Conservation (phyloP, 2,113 vertebrate genomes). For the Scopus umbretta region DNA sequence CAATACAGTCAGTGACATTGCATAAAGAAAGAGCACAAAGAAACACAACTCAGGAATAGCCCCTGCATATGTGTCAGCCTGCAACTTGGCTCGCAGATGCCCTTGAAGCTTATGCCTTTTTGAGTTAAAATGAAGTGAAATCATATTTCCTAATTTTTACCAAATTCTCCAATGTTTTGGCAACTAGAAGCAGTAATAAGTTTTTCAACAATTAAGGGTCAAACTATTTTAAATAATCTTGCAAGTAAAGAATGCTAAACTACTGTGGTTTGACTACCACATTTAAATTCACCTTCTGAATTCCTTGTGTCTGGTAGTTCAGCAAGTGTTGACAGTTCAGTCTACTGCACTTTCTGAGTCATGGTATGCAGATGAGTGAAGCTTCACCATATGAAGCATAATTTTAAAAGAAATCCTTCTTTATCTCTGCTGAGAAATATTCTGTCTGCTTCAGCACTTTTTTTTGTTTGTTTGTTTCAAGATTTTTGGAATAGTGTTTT, state of each 20-base stretch:
- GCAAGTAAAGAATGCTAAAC: neutral
- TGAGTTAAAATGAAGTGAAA: neutral
- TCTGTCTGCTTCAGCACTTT: neutral
- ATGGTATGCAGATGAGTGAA: neutral
- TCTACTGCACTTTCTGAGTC: neutral
- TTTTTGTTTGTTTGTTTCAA: neutral
- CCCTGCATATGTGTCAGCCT: neutral
- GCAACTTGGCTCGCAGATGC: neutral
- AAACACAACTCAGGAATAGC: neutral
- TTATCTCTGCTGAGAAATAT: neutral
- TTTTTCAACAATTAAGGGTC: neutral
- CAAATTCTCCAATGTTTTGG: rapidly evolving
- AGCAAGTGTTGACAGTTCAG: neutral
- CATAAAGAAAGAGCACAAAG: neutral
- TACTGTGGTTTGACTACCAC: neutral
- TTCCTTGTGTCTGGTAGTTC: neutral
- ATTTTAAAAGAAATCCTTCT: neutral
- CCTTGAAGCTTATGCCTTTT: neutral
- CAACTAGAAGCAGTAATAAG: neutral
- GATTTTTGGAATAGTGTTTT: neutral
- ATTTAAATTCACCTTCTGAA: neutral
- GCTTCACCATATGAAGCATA: neutral
- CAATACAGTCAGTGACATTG: neutral
- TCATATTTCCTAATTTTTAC: neutral
- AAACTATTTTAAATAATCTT: neutral